phyloP scores from a whole-genome alignment of 2,797 vertebrate species.

The Odontamblyopus rebecca region DNA sequence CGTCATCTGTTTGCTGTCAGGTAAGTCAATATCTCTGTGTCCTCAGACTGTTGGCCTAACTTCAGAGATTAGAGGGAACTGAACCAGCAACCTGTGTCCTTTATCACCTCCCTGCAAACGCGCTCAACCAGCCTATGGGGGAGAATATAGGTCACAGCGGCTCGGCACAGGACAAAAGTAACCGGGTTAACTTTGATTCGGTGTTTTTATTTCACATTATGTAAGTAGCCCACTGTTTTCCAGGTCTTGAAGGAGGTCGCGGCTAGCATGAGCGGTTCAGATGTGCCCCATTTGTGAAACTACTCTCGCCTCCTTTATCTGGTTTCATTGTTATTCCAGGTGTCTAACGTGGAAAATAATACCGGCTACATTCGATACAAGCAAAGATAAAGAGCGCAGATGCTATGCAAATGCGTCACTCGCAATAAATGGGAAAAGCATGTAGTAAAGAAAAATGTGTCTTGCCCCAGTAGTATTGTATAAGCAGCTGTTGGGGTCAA shows the following conservation, averaged over 20 bases:
- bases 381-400: background rate
- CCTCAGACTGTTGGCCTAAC: slow-evolving; percentile 7
- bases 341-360: background rate
- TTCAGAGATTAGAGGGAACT: slow-evolving; percentile 12
- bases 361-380: background rate
- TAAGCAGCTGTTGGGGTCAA: no score
- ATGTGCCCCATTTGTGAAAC: background rate
- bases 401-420: background rate
- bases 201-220: background rate
- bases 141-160: slow-evolving; percentile 64
- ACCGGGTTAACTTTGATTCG: slow-evolving; percentile 22
- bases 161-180: slow-evolving; percentile 11
- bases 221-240: background rate
- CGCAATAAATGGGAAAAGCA: background rate
- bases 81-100: slow-evolving; percentile 39
- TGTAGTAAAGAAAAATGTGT: no score
- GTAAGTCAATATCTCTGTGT: slow-evolving; percentile 40
- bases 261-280: background rate
- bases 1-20: slow-evolving; percentile 53
- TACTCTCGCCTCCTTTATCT: background rate
- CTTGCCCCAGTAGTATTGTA: no score
- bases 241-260: background rate
- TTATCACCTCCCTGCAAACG: slow-evolving; percentile 42
- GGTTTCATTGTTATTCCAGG: background rate
- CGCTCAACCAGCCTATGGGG: slow-evolving; percentile 7